These are phyloP conservation scores for Lathamus discolor DNA, from an alignment of 2,113 vertebrate species.

Conservation along the genomic window DNA sequence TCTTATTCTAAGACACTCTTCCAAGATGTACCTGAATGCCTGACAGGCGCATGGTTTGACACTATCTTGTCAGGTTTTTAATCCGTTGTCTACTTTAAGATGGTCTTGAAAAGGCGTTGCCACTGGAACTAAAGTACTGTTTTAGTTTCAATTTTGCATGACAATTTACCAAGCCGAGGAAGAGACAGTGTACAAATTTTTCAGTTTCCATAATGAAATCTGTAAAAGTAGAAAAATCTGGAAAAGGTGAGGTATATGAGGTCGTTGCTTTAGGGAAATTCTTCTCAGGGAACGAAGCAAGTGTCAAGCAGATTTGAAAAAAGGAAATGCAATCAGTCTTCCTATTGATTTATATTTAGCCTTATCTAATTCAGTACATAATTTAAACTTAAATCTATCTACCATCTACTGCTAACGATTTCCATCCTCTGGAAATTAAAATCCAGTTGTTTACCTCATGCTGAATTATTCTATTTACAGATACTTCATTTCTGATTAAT, in stretches of 20 bases:
- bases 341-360: conserved; percentile 6
- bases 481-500: conserved; percentile 18
- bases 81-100: neutral
- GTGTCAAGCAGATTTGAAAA: neutral
- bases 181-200: neutral
- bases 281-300: neutral
- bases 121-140: neutral
- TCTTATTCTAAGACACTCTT: neutral
- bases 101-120: neutral
- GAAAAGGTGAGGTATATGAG: neutral
- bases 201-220: neutral
- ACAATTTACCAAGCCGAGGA: neutral
- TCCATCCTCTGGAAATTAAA: conserved; percentile 3
- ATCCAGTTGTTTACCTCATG: neutral
- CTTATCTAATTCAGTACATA: neutral
- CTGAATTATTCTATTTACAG: conserved; percentile 35
- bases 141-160: neutral
- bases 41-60: neutral
- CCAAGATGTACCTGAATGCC: neutral
- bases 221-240: neutral
- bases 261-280: neutral
- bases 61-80: neutral
- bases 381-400: conserved; percentile 11
- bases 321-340: neutral
- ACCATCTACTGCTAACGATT: neutral